Conservation (phyloP, 1,140 invertebrate species). For the Aradophagus sp. region DNA sequence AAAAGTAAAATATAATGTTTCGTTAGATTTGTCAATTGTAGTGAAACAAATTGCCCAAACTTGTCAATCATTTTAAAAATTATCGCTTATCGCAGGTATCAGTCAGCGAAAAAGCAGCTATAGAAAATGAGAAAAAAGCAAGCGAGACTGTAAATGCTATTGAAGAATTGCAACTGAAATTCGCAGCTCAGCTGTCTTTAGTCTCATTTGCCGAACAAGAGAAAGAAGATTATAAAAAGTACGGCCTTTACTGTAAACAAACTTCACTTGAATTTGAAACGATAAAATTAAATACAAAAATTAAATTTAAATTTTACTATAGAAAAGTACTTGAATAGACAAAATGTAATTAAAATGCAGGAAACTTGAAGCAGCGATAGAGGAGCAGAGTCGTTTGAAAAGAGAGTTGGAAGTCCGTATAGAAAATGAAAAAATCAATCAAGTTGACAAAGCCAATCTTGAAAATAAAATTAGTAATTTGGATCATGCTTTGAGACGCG, state of each 20-base stretch:
- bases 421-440: no score
- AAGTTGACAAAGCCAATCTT: no score
- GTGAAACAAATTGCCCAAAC: neutral
- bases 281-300: neutral
- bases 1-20: no score
- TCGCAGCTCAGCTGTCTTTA: slow-evolving; percentile 31
- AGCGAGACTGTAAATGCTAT: slow-evolving; percentile 7
- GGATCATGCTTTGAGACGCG: no score
- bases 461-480: no score
- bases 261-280: no score
- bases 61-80: neutral
- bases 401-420: no score
- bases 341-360: slow-evolving; percentile 3
- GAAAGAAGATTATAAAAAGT: slow-evolving; percentile 25
- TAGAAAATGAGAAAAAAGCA: slow-evolving; percentile 18
- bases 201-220: slow-evolving; percentile 20
- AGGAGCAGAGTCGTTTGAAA: no score
- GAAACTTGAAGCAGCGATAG: slow-evolving; percentile 4
- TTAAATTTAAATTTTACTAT: slow-evolving; percentile 1
- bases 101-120: slow-evolving; percentile 12
- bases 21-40: neutral
- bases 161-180: slow-evolving; percentile 35
- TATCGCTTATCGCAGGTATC: slow-evolving; percentile 23
- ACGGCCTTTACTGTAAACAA: slow-evolving; percentile 11
- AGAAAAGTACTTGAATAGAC: neutral